Conservation (phyloP, 2,888 invertebrate genomes). For the Anthrax anthrax region DNA sequence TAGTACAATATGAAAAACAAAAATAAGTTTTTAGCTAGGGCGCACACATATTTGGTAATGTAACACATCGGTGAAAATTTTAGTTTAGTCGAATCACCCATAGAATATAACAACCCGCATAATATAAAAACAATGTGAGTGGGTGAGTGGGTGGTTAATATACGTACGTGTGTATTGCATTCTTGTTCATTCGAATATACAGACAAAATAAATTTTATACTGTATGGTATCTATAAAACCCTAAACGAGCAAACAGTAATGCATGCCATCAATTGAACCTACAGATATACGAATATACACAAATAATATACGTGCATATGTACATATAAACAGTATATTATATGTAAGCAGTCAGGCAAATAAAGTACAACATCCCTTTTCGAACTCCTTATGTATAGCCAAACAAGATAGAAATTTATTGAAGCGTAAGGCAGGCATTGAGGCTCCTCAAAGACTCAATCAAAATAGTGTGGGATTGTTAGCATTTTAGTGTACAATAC, state of each 20-base stretch:
- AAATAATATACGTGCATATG: too few relatives aligned
- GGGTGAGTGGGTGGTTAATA: too few relatives aligned
- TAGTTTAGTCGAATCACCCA: neutral
- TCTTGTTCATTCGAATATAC: too few relatives aligned
- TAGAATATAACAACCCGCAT: neutral
- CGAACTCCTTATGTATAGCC: neutral
- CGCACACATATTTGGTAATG: neutral
- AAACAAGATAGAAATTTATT: constrained; percentile 10
- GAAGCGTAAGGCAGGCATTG: constrained; percentile 7
- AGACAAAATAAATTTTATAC: too few relatives aligned
- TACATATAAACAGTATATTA: too few relatives aligned
- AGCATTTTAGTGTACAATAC: neutral
- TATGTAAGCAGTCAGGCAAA: neutral
- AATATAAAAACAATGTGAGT: neutral
- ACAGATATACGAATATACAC: too few relatives aligned
- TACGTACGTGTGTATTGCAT: too few relatives aligned
- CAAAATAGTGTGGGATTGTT: neutral
- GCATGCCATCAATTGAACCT: too few relatives aligned
- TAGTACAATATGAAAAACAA: too few relatives aligned
- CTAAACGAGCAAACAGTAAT: neutral
- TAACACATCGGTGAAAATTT: neutral
- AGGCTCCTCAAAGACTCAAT: neutral
- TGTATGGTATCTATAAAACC: neutral
- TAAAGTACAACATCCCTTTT: neutral
- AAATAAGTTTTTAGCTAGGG: neutral